A percentile compares a stretch with the other conserved stretches of the same genome.
Evolutionary conservation across 2,797 vertebrate species (phyloP).

Genomic region (Gallinago stenura): DNA sequence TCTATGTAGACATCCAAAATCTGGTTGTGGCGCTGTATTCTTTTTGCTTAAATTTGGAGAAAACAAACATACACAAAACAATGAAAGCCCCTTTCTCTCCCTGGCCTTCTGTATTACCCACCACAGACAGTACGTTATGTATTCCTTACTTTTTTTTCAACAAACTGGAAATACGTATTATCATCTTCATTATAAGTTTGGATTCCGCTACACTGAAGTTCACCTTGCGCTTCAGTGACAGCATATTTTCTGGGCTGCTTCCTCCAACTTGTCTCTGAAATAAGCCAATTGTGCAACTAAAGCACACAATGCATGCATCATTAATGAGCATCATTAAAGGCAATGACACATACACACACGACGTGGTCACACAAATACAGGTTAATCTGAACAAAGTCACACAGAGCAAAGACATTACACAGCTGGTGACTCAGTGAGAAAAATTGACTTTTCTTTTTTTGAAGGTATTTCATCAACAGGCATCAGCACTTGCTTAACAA

Average conservation of each 20-base stretch:
- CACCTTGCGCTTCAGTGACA: background rate
- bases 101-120: background rate
- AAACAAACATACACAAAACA: background rate
- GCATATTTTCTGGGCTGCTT: constrained; percentile 15
- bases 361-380: background rate
- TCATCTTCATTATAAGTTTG: constrained; percentile 2
- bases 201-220: background rate
- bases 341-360: background rate
- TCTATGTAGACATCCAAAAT: rapidly evolving
- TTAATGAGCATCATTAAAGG: background rate
- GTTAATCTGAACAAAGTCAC: background rate
- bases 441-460: background rate
- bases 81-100: background rate
- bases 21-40: rapidly evolving
- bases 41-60: background rate
- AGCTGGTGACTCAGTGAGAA: background rate
- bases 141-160: background rate
- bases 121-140: background rate
- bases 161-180: background rate
- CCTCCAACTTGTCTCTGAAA: constrained; percentile 5
- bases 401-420: background rate
- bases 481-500: background rate
- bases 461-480: background rate
- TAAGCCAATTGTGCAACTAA: background rate
- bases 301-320: background rate